Evolutionary conservation across 2,113 vertebrate species (phyloP).

Genomic region (Oxyura jamaicensis): DNA sequence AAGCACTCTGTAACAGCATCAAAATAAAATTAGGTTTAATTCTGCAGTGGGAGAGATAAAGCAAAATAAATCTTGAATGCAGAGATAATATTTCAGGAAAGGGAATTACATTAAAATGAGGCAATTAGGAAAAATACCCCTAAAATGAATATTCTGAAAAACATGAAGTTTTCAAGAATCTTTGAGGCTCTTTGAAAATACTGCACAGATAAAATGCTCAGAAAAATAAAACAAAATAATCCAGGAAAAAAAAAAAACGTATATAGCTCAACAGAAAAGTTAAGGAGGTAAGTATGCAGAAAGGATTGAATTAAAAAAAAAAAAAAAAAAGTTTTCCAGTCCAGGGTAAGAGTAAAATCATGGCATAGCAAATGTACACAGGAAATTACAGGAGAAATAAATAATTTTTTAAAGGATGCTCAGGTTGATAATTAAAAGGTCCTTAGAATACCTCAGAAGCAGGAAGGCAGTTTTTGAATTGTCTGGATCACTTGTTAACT

Average conservation of each 20-base stretch:
- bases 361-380: neutral
- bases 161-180: neutral
- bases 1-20: neutral
- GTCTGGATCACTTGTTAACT: neutral
- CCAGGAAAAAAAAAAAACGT: neutral
- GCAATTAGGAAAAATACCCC: neutral
- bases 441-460: neutral
- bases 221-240: neutral
- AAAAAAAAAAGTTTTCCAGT: neutral
- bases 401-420: neutral
- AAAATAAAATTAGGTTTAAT: constrained; percentile 25
- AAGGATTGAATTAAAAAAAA: neutral
- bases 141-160: neutral
- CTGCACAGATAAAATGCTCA: neutral
- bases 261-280: neutral
- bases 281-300: neutral
- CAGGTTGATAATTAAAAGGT: neutral
- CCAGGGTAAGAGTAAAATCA: neutral
- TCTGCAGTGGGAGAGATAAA: neutral
- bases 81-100: neutral
- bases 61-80: neutral
- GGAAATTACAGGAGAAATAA: neutral
- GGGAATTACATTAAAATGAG: neutral
- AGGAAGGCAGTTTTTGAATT: neutral
- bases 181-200: neutral